A percentile compares a stretch with the other conserved stretches of the same genome.
These are phyloP conservation scores for Callorhinus ursinus DNA, from an alignment of 2,113 vertebrate species.

Conservation along the genomic window DNA sequence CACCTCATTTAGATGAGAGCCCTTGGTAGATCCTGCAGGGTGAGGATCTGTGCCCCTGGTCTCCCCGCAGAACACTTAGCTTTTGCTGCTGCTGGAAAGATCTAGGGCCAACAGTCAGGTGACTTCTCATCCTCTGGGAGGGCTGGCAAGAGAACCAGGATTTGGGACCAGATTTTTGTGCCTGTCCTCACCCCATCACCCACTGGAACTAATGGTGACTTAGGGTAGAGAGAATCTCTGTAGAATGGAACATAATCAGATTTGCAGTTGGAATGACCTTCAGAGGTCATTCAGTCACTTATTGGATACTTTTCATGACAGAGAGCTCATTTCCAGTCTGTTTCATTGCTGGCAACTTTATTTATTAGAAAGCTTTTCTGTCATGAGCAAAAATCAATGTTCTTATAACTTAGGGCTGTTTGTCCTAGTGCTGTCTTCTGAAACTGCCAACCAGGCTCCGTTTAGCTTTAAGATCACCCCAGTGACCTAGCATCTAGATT, in stretches of 20 bases:
- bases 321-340: neutral
- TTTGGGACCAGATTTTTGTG: neutral
- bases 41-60: neutral
- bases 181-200: neutral
- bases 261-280: conserved; percentile 52
- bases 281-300: neutral
- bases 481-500: neutral
- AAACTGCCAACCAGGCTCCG: neutral
- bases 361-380: conserved; percentile 59
- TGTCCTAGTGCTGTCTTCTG: neutral
- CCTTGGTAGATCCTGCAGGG: neutral
- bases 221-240: neutral
- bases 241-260: conserved; percentile 39
- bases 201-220: neutral
- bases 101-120: neutral
- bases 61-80: neutral
- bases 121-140: neutral
- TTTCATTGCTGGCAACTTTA: neutral
- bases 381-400: neutral
- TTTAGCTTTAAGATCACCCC: neutral
- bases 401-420: neutral
- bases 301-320: conserved; percentile 22
- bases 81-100: neutral
- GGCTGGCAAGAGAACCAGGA: neutral
- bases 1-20: neutral